Percentiles rank a stretch among this genome's conserved stretches.
Evolutionary conservation across 2,797 vertebrate species (phyloP).

Genomic region (Nasua narica): DNA sequence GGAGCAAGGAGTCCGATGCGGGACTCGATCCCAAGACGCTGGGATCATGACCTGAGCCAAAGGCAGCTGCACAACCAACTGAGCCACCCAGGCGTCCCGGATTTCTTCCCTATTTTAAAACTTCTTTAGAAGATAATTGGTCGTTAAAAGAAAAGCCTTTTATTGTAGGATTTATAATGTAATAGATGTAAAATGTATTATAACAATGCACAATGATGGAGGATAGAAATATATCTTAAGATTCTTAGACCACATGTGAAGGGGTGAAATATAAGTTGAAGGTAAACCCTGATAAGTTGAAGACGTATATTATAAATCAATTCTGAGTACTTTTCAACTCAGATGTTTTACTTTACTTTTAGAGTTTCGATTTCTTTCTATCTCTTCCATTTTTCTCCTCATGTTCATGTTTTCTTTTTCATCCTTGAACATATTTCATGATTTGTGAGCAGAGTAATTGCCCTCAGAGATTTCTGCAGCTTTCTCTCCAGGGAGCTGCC

Average conservation of each 20-base stretch:
- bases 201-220: not conserved
- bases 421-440: not conserved
- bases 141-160: not conserved
- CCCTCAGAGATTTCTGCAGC: not conserved
- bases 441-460: not conserved
- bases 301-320: not conserved
- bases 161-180: not conserved
- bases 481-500: not conserved
- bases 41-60: no score
- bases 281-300: not conserved
- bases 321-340: not conserved
- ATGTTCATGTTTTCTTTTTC: not conserved
- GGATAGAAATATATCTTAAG: not conserved
- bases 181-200: not conserved
- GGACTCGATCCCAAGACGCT: no score
- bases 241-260: not conserved
- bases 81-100: no score
- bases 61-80: no score
- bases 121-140: not conserved
- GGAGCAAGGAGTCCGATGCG: no score
- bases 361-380: not conserved
- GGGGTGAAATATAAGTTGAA: not conserved
- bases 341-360: not conserved
- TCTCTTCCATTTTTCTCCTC: not conserved
- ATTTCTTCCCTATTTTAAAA: not conserved